phyloP scores from a whole-genome alignment of 2,888 invertebrate species.

The Caenorhabditis wallacei region DNA sequence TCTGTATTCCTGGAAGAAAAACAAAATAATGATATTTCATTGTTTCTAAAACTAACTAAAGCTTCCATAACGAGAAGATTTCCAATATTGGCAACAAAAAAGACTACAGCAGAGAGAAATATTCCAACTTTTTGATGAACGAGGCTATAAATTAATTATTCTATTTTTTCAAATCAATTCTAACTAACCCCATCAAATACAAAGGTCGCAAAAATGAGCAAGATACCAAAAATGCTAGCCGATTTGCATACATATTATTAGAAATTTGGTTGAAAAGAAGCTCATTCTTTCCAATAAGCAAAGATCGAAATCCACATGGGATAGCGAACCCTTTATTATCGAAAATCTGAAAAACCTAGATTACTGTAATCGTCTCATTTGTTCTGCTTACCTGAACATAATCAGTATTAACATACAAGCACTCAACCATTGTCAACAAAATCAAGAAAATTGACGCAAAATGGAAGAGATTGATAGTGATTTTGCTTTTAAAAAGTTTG shows the following conservation, averaged over 20 bases:
- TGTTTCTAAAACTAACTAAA: conserved; percentile 2
- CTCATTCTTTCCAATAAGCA: conserved; percentile 27
- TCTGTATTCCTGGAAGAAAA: conserved; percentile 28
- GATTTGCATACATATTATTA: conserved; percentile 41
- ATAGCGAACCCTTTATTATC: conserved; percentile 41
- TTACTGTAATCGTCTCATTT: neutral
- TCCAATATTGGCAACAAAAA: conserved; percentile 32
- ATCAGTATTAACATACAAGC: conserved; percentile 33
- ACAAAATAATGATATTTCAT: neutral
- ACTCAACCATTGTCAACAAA: conserved; percentile 25
- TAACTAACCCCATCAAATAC: conserved; percentile 16
- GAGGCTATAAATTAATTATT: neutral
- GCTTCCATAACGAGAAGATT: conserved; percentile 29
- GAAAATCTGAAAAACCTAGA: conserved; percentile 31
- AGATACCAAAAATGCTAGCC: conserved; percentile 19
- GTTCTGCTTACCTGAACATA: conserved; percentile 31
- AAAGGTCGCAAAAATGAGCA: conserved; percentile 24
- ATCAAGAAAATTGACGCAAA: conserved; percentile 30
- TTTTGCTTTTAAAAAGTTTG: conserved; percentile 24
- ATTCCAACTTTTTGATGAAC: conserved; percentile 28
- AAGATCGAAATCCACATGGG: conserved; percentile 21
- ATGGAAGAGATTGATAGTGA: conserved; percentile 39
- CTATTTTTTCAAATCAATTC: neutral
- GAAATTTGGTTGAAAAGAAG: conserved; percentile 39
- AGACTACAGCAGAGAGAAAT: neutral